Conservation (phyloP, 2,888 invertebrate genomes). For the Macroteleia sp. region DNA sequence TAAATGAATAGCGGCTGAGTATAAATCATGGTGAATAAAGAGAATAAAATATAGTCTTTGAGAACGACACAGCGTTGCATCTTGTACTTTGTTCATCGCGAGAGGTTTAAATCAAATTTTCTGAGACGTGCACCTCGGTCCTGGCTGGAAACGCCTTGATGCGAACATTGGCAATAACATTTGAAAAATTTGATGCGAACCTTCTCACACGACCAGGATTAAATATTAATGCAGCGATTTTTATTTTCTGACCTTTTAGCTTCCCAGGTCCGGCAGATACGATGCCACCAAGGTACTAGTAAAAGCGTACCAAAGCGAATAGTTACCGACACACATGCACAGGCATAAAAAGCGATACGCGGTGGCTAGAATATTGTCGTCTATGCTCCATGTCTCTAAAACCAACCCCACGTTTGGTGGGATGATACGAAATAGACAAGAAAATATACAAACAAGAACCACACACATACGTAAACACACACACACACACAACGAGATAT, state of each 20-base stretch:
- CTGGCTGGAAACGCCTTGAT: constrained; percentile 1
- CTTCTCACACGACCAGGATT: constrained; percentile 50
- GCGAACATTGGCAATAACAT: neutral
- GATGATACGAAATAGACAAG: constrained; percentile 14
- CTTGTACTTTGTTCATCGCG: constrained; percentile 76
- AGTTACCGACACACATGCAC: constrained; percentile 58
- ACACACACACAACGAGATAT: neutral
- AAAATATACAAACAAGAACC: too few species aligned
- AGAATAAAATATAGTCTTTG: constrained; percentile 17
- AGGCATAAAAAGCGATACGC: constrained; percentile 63
- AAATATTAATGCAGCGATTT: constrained; percentile 82
- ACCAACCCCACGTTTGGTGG: constrained; percentile 56
- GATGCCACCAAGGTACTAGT: constrained; percentile 84
- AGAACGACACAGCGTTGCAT: constrained; percentile 76
- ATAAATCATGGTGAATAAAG: neutral
- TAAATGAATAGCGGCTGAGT: neutral
- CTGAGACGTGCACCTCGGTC: neutral
- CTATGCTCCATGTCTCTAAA: constrained; percentile 66
- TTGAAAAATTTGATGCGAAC: constrained; percentile 49
- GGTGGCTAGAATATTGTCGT: constrained; percentile 66
- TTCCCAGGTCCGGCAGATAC: constrained; percentile 84
- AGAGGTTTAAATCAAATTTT: constrained; percentile 39
- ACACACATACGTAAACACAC: constrained; percentile 6
- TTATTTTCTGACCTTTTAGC: constrained; percentile 84
- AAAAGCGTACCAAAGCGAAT: constrained; percentile 66